Conservation (phyloP, 2,888 invertebrate genomes). For the Ctenicera cuprea region DNA sequence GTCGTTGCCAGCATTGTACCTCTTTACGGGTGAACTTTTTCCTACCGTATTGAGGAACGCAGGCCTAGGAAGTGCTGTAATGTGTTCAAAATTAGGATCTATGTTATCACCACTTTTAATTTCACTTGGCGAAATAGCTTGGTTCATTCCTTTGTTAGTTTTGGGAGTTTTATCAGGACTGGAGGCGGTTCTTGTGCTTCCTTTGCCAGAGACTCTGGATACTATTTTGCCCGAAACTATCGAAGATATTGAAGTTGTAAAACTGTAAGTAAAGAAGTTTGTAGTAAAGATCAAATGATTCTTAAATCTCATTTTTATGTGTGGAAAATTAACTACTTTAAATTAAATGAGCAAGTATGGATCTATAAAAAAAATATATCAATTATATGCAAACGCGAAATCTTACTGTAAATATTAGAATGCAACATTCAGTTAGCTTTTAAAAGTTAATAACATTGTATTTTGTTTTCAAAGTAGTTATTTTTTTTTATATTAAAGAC, state of each 20-base stretch:
- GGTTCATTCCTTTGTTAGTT: conserved; percentile 65
- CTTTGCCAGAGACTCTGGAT: conserved; percentile 70
- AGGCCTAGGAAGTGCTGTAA: conserved; percentile 84
- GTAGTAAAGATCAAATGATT: too few relatives aligned
- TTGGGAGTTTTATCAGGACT: conserved; percentile 63
- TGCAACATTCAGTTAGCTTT: too few relatives aligned
- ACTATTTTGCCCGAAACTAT: conserved; percentile 74
- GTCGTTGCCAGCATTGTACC: conserved; percentile 78
- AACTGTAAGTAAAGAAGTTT: conserved; percentile 42
- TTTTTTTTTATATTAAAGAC: too few relatives aligned
- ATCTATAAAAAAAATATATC: too few relatives aligned
- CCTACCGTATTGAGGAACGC: conserved; percentile 87
- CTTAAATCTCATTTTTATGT: too few relatives aligned
- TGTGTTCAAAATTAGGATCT: conserved; percentile 86
- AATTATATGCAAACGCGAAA: too few relatives aligned
- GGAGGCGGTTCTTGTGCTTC: conserved; percentile 65
- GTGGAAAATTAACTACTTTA: too few relatives aligned
- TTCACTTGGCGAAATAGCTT: conserved; percentile 61
- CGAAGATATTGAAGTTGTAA: conserved; percentile 68
- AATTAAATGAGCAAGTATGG: too few relatives aligned
- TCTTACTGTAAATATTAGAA: too few relatives aligned
- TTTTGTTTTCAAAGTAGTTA: too few relatives aligned
- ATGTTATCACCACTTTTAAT: conserved; percentile 75
- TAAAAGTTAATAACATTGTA: too few relatives aligned
- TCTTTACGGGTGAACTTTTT: conserved; percentile 86